Conservation (phyloP, 1,140 invertebrate genomes). For the Gryon sp. region DNA sequence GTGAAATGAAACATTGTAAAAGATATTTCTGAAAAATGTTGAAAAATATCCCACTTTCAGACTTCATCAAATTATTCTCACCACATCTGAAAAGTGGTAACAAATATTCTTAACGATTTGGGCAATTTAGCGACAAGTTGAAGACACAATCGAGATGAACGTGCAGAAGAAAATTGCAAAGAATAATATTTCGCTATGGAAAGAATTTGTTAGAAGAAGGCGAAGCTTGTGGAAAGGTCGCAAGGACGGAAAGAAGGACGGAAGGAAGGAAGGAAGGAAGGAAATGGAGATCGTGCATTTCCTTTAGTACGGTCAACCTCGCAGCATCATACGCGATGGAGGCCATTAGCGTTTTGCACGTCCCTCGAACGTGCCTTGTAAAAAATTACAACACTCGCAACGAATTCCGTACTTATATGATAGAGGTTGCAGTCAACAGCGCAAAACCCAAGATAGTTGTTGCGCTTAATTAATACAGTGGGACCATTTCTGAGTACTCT, state of each 20-base stretch:
- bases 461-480: slow-evolving; percentile 73
- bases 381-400: slow-evolving; percentile 65
- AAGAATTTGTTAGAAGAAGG: slow-evolving; percentile 20
- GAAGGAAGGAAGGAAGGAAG: slow-evolving; percentile 58
- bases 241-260: slow-evolving; percentile 32
- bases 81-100: background rate
- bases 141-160: slow-evolving; percentile 51
- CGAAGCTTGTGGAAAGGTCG: slow-evolving; percentile 7
- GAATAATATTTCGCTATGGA: slow-evolving; percentile 37
- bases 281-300: slow-evolving; percentile 57
- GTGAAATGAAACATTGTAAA: too few species aligned
- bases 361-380: slow-evolving; percentile 64
- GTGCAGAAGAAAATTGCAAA: slow-evolving; percentile 32
- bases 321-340: slow-evolving; percentile 60
- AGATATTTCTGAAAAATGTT: too few species aligned
- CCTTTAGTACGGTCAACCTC: slow-evolving; percentile 62
- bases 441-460: slow-evolving; percentile 62
- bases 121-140: slow-evolving; percentile 37
- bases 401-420: slow-evolving; percentile 41
- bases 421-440: slow-evolving; percentile 60
- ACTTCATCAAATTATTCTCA: slow-evolving; percentile 4
- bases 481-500: slow-evolving; percentile 1
- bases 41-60: too few species aligned
- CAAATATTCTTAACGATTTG: slow-evolving; percentile 43
- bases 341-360: slow-evolving; percentile 65